Percentiles rank a stretch among this genome's conserved stretches.
Conservation (phyloP, 1,140 invertebrate genomes). For the Colletes latitarsis region DNA sequence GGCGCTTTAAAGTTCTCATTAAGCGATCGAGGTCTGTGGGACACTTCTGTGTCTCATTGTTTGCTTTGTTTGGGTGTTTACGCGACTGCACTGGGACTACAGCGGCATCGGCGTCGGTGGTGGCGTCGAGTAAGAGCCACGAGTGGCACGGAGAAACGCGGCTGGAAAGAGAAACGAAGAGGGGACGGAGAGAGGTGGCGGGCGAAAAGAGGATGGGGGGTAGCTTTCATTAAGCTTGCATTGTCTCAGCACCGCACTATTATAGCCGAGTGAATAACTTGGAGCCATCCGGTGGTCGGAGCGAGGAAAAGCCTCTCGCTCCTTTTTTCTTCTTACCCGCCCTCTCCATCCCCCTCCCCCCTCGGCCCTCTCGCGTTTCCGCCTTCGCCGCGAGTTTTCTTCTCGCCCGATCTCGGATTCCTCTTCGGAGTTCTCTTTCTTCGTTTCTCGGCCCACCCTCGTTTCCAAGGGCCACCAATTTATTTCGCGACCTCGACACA, state of each 20-base stretch:
- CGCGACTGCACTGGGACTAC: conserved; percentile 53
- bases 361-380: not conserved
- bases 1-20: conserved; percentile 77
- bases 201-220: conserved; percentile 33
- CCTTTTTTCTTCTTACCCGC: not conserved
- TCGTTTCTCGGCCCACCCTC: not conserved
- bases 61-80: conserved; percentile 77
- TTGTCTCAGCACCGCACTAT: conserved; percentile 74
- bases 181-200: too few relatives aligned
- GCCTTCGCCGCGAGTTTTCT: not conserved
- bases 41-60: conserved; percentile 74
- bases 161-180: not conserved
- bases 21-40: conserved; percentile 76
- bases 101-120: conserved; percentile 18
- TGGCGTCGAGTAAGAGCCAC: conserved; percentile 28
- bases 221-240: conserved; percentile 78
- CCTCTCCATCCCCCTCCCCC: not conserved
- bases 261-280: conserved; percentile 74
- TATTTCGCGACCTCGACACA: conserved; percentile 45
- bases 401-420: not conserved
- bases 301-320: conserved; percentile 39
- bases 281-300: conserved; percentile 62
- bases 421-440: not conserved
- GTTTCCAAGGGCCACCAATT: conserved; percentile 29
- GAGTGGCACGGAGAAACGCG: not conserved